Evolutionary conservation across 2,888 invertebrate species (phyloP).

Genomic region (Clivina fossor): DNA sequence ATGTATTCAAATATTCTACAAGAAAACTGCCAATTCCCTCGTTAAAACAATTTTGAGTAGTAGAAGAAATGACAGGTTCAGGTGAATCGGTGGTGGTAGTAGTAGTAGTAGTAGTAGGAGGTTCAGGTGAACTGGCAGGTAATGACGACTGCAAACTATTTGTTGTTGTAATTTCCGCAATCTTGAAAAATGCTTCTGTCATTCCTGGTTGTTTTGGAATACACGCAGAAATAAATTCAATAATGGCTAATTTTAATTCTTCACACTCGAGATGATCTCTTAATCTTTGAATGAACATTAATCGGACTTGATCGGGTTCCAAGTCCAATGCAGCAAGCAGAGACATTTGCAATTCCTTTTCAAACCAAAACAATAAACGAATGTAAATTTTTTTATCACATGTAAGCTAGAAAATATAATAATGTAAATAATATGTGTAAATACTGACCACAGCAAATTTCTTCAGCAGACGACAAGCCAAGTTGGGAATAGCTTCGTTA

Average conservation of each 20-base stretch:
- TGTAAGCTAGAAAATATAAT: conserved; percentile 3
- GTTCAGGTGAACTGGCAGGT: background rate
- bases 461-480: conserved; percentile 70
- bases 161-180: conserved; percentile 48
- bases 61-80: conserved; percentile 40
- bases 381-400: background rate
- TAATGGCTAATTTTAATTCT: conserved; percentile 66
- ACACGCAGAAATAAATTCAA: conserved; percentile 73
- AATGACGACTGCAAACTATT: conserved; percentile 39
- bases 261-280: conserved; percentile 66
- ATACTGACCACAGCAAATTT: conserved; percentile 63
- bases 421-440: background rate
- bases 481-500: conserved; percentile 69
- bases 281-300: conserved; percentile 73
- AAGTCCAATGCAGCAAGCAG: conserved; percentile 77
- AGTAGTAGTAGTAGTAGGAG: conserved; percentile 42
- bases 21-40: conserved; percentile 71
- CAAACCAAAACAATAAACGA: conserved; percentile 37
- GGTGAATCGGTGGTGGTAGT: conserved; percentile 22
- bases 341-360: conserved; percentile 74
- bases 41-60: conserved; percentile 50
- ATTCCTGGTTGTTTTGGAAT: conserved; percentile 71
- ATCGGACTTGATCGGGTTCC: conserved; percentile 76
- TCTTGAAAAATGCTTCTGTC: conserved; percentile 68
- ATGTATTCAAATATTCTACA: conserved; percentile 66